Evolutionary conservation across 1,140 invertebrate genomes (phyloP).

Genomic region (Andricus grossulariae): DNA sequence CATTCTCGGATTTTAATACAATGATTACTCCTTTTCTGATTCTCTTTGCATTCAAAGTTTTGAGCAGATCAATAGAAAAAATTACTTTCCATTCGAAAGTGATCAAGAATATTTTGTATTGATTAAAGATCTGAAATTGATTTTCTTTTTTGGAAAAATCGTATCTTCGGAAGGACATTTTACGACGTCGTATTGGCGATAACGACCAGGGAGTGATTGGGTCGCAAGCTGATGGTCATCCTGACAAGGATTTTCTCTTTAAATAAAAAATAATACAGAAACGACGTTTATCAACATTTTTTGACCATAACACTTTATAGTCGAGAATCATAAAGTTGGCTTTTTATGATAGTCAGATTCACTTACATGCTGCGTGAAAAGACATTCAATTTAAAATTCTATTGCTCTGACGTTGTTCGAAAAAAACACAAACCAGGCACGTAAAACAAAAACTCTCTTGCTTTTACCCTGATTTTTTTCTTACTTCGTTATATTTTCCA

Average conservation of each 20-base stretch:
- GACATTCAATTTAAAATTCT: conserved; percentile 21
- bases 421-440: not conserved
- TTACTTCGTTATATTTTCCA: too few relatives aligned
- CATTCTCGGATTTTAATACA: too few relatives aligned
- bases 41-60: too few relatives aligned
- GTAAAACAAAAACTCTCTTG: not conserved
- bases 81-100: too few relatives aligned
- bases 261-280: too few relatives aligned
- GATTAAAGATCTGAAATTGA: not conserved
- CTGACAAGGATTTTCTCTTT: not conserved
- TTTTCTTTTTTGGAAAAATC: not conserved
- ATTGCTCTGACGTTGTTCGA: not conserved
- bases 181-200: not conserved
- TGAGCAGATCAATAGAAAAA: too few relatives aligned
- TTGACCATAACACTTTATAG: conserved; percentile 4
- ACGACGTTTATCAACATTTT: not conserved
- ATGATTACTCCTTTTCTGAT: too few relatives aligned
- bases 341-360: conserved; percentile 13
- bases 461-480: too few relatives aligned
- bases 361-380: not conserved
- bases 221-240: not conserved
- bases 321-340: not conserved
- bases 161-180: not conserved
- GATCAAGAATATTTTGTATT: not conserved
- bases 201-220: not conserved